A percentile compares a stretch with the other conserved stretches of the same genome.
Conservation (phyloP, 2,113 vertebrate genomes). For the Tetrax tetrax region DNA sequence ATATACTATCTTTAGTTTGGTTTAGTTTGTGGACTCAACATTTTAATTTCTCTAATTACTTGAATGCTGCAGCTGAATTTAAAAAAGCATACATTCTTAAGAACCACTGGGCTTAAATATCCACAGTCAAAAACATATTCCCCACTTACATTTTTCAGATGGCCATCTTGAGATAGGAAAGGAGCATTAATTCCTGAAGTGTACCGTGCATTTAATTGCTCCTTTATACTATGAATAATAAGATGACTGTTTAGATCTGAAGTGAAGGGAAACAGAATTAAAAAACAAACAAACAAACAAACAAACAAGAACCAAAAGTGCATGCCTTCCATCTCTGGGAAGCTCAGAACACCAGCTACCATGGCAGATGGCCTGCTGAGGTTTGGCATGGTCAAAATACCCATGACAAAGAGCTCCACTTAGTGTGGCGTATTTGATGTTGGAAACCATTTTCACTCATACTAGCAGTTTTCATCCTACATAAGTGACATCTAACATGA, state of each 20-base stretch:
- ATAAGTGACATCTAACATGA: background rate
- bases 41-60: background rate
- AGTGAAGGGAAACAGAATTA: background rate
- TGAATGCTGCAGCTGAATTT: background rate
- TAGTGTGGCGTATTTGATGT: background rate
- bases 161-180: background rate
- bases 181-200: background rate
- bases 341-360: background rate
- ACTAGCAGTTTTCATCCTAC: background rate
- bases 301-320: background rate
- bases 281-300: background rate
- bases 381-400: background rate
- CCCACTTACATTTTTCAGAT: background rate
- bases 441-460: background rate
- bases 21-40: background rate
- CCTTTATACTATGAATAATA: background rate
- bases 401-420: background rate
- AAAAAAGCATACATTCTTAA: background rate
- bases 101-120: background rate
- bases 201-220: background rate
- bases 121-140: background rate
- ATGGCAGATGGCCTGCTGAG: background rate
- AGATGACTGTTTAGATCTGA: background rate
- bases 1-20: background rate
- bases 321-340: background rate